Conservation (phyloP, 2,113 vertebrate genomes). For the Psilopogon haemacephalus region DNA sequence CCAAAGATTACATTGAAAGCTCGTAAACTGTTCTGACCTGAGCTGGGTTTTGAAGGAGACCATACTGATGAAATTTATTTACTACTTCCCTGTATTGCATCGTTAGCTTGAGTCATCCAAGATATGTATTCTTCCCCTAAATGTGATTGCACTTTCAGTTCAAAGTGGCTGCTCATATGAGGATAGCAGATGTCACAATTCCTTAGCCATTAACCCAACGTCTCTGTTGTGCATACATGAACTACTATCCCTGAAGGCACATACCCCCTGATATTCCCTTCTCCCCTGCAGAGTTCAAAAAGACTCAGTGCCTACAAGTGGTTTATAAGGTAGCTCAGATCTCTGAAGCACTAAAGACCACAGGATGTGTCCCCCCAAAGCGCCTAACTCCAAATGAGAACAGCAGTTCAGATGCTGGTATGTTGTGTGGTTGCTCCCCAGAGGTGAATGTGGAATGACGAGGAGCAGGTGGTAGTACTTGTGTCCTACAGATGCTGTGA, state of each 20-base stretch:
- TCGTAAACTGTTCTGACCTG: background rate
- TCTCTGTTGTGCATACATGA: background rate
- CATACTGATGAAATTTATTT: background rate
- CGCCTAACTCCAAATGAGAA: background rate
- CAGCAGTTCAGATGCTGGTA: background rate
- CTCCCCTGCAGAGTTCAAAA: background rate
- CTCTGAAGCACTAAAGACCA: background rate
- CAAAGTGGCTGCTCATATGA: background rate
- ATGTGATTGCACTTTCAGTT: background rate
- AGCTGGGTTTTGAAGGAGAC: background rate
- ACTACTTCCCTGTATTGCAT: background rate
- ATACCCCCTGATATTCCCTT: background rate
- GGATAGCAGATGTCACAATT: background rate
- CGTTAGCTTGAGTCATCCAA: background rate
- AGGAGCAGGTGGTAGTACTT: background rate
- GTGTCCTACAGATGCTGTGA: background rate
- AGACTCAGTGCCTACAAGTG: background rate
- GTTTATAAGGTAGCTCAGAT: background rate
- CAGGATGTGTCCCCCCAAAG: rapidly evolving
- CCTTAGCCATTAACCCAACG: background rate
- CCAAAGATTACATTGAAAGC: background rate
- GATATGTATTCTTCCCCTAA: background rate
- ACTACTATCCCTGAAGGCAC: background rate
- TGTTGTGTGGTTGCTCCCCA: background rate
- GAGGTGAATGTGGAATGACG: background rate